These are phyloP conservation scores for Sapayoa aenigma DNA, from an alignment of 2,113 vertebrate genomes.

Conservation along the genomic window DNA sequence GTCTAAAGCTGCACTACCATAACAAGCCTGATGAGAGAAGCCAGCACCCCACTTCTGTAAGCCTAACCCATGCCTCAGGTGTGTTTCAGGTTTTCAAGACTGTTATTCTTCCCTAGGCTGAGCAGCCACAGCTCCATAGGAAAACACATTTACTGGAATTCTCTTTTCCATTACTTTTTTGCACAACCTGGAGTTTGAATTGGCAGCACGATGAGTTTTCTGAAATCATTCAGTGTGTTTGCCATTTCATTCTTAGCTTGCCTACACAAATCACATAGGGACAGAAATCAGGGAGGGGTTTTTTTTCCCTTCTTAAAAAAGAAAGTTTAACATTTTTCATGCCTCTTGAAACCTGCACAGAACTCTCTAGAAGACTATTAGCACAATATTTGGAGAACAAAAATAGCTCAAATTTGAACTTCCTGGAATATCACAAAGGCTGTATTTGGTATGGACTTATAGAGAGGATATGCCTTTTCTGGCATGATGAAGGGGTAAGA, in stretches of 20 bases:
- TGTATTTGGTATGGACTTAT: not conserved
- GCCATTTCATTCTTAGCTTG: not conserved
- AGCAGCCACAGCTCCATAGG: not conserved
- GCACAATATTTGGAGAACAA: slow-evolving; percentile 3
- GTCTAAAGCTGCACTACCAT: not conserved
- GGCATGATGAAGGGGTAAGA: not conserved
- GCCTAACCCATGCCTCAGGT: not conserved
- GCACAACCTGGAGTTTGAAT: not conserved
- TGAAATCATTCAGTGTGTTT: not conserved
- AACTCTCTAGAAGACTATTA: not conserved
- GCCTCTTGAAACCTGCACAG: not conserved
- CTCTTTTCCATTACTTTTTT: not conserved
- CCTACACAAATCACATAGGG: not conserved
- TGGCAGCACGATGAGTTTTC: not conserved
- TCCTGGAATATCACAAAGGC: not conserved
- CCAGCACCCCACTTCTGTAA: not conserved
- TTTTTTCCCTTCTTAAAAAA: not conserved
- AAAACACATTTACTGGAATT: not conserved
- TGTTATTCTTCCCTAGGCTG: not conserved
- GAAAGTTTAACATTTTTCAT: not conserved
- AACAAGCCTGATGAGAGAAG: not conserved
- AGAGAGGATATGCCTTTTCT: not conserved
- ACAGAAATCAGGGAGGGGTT: not conserved
- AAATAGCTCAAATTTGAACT: not conserved
- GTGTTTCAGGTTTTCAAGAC: not conserved